Evolutionary conservation across 2,888 invertebrate species (phyloP).

Genomic region (Resseliella maxima): DNA sequence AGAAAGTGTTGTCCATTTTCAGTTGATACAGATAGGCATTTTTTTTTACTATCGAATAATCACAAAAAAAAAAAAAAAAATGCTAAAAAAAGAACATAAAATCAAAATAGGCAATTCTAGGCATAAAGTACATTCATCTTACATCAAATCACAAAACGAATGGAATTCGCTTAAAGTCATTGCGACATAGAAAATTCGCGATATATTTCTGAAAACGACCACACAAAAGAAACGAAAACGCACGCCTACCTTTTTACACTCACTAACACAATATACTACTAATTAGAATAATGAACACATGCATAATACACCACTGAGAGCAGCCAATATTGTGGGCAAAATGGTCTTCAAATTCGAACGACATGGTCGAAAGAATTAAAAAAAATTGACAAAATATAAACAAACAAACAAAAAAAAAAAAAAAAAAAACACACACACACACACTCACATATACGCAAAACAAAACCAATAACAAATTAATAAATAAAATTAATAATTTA

Average conservation of each 20-base stretch:
- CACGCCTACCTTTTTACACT: slow-evolving; percentile 53
- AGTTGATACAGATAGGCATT: background rate
- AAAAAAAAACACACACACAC: background rate
- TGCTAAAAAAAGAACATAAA: background rate
- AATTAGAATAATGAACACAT: slow-evolving; percentile 30
- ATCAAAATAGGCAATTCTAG: background rate
- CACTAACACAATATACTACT: slow-evolving; percentile 1
- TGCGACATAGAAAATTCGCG: background rate
- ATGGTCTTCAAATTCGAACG: background rate
- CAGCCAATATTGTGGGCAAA: background rate
- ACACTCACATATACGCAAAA: background rate
- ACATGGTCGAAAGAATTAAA: background rate
- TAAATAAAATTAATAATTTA: slow-evolving; percentile 2
- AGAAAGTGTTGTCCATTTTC: background rate
- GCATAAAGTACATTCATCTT: background rate
- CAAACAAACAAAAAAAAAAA: background rate
- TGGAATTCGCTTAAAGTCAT: slow-evolving; percentile 17
- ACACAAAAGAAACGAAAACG: slow-evolving; percentile 30
- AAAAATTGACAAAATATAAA: background rate
- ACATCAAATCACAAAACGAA: background rate
- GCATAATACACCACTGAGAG: background rate
- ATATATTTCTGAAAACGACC: background rate
- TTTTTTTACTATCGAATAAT: background rate
- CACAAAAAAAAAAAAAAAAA: background rate
- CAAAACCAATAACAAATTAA: background rate